Conservation (phyloP, 2,888 invertebrate genomes). For the Nasonia oneida region DNA sequence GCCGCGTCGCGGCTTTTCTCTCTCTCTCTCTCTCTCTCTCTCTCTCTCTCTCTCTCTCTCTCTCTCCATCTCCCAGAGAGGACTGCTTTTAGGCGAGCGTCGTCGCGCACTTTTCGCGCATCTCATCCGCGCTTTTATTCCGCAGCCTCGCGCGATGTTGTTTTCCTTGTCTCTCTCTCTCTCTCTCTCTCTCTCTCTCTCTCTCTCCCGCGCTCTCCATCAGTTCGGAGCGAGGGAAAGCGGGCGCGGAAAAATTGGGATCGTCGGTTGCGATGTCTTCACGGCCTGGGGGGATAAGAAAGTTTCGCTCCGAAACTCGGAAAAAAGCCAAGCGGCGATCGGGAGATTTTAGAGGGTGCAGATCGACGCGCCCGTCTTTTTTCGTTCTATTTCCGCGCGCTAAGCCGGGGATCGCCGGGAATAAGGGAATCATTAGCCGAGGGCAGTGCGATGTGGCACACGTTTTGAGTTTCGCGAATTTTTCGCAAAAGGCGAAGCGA, state of each 20-base stretch:
- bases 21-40: not conserved
- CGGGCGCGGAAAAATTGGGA: conserved; percentile 55
- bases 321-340: conserved; percentile 56
- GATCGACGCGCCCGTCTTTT: conserved; percentile 40
- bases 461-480: not conserved
- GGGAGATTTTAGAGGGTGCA: conserved; percentile 45
- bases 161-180: conserved; percentile 36
- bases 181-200: not conserved
- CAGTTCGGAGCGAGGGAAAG: not conserved
- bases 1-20: conserved; percentile 4
- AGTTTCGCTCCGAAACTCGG: conserved; percentile 53
- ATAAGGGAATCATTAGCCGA: conserved; percentile 42
- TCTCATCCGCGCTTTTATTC: conserved; percentile 64
- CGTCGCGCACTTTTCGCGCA: conserved; percentile 70
- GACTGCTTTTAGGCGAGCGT: conserved; percentile 65
- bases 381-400: not conserved
- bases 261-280: conserved; percentile 43
- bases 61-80: not conserved
- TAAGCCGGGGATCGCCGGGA: not conserved
- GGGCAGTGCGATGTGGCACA: not conserved
- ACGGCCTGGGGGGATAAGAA: conserved; percentile 56
- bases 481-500: not conserved
- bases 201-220: not conserved
- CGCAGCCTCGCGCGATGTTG: conserved; percentile 49
- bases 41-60: not conserved